A percentile compares a stretch with the other conserved stretches of the same genome.
Conservation (phyloP, 2,113 vertebrate species). For the Furnarius figulus region DNA sequence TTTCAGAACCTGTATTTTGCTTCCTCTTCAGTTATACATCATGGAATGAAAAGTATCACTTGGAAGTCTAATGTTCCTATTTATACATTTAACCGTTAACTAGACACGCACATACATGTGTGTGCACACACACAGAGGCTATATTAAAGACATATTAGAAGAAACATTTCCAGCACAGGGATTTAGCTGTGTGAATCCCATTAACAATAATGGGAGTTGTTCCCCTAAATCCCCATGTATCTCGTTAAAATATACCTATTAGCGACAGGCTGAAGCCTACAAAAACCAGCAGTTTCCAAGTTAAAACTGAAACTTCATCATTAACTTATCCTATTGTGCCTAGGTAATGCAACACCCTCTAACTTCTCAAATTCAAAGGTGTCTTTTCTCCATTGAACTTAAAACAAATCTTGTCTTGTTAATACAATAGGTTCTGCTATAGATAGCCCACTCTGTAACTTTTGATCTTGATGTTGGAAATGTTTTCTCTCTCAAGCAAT, state of each 20-base stretch:
- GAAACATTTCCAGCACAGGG: slow-evolving; percentile 38
- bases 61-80: background rate
- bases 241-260: slow-evolving; percentile 68
- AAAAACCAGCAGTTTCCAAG: slow-evolving; percentile 54
- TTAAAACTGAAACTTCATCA: slow-evolving; percentile 69
- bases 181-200: slow-evolving; percentile 66
- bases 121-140: background rate
- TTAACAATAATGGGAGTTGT: slow-evolving; percentile 65
- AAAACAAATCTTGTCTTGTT: slow-evolving; percentile 63
- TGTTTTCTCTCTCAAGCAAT: slow-evolving; percentile 20
- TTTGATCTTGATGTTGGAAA: slow-evolving; percentile 37
- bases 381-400: slow-evolving; percentile 53
- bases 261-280: slow-evolving; percentile 54
- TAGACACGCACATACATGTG: background rate
- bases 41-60: background rate
- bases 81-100: slow-evolving; percentile 39
- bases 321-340: slow-evolving; percentile 54
- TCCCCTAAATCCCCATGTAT: slow-evolving; percentile 65
- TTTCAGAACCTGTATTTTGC: background rate
- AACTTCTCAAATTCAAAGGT: slow-evolving; percentile 65
- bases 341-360: slow-evolving; percentile 60
- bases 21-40: background rate
- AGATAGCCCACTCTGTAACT: slow-evolving; percentile 29
- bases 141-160: slow-evolving; percentile 26
- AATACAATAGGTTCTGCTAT: slow-evolving; percentile 38